Percentiles rank a stretch among this genome's conserved stretches.
Conservation (phyloP, 37 sponge, comb jelly and placozoan species). For the Cladorhizidae sp. region DNA sequence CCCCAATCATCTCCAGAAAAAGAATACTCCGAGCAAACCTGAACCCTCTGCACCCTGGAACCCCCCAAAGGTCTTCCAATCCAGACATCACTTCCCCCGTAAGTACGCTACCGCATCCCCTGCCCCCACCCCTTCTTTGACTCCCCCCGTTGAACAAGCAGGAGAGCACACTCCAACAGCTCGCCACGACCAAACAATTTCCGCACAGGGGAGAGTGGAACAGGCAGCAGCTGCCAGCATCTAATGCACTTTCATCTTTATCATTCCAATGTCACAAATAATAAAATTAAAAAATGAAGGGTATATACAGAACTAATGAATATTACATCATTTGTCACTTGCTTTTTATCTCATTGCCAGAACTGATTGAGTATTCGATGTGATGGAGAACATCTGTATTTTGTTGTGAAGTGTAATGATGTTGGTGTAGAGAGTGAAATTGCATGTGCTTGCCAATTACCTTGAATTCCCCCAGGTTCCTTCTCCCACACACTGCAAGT, state of each 20-base stretch:
- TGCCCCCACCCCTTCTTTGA: background rate
- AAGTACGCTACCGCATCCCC: background rate
- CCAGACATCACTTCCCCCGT: conserved; percentile 41
- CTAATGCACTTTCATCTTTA: no score
- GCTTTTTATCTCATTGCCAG: no score
- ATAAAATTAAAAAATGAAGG: no score
- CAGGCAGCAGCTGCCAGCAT: no score
- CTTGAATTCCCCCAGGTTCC: background rate
- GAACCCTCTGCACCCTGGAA: conserved; percentile 44
- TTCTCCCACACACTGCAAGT: conserved; percentile 24
- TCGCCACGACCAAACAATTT: background rate
- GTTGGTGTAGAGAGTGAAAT: no score
- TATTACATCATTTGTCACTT: no score
- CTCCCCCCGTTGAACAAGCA: background rate
- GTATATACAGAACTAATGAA: no score
- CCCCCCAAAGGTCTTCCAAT: conserved; percentile 48
- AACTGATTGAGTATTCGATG: no score
- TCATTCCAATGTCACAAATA: no score
- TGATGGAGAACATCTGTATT: no score
- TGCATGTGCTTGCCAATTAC: background rate
- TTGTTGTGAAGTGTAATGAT: no score
- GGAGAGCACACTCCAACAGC: conserved; percentile 1
- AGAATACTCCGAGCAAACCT: conserved; percentile 1
- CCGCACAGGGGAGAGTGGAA: no score
- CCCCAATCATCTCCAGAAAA: background rate